Conservation (phyloP, 2,797 vertebrate genomes). For the Pseudopleuronectes americanus region DNA sequence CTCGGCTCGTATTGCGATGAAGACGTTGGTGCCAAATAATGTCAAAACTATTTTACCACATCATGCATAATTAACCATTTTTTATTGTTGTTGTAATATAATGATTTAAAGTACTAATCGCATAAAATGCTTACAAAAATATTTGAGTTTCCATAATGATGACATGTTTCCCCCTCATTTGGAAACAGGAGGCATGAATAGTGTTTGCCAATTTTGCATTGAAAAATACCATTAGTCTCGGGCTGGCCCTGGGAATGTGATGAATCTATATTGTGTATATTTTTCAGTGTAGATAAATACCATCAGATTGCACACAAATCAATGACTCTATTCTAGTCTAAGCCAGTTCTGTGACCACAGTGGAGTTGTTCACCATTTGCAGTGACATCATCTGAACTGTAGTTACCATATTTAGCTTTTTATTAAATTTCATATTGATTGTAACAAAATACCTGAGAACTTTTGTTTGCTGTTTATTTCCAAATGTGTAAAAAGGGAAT, state of each 20-base stretch:
- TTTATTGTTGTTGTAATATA: conserved; percentile 51
- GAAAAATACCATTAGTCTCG: conserved; percentile 85
- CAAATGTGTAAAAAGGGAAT: conserved; percentile 82
- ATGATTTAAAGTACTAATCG: conserved; percentile 67
- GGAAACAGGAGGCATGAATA: conserved; percentile 63
- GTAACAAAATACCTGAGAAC: conserved; percentile 74
- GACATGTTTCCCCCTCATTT: conserved; percentile 45
- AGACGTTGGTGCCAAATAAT: conserved; percentile 57
- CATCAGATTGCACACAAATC: conserved; percentile 66
- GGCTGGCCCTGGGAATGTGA: conserved; percentile 91
- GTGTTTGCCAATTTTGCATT: conserved; percentile 75
- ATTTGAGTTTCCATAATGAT: conserved; percentile 48
- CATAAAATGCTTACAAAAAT: conserved; percentile 53
- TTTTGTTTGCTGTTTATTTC: conserved; percentile 73
- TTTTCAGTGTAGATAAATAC: conserved; percentile 75
- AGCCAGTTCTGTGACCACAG: conserved; percentile 51
- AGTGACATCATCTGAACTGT: conserved; percentile 71
- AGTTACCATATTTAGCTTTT: conserved; percentile 77
- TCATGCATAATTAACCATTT: conserved; percentile 33
- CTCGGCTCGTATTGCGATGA: conserved; percentile 34
- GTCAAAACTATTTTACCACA: conserved; percentile 49
- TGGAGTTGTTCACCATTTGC: conserved; percentile 60
- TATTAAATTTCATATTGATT: conserved; percentile 75
- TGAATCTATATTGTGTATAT: conserved; percentile 82
- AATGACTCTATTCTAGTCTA: conserved; percentile 49